phyloP scores from a whole-genome alignment of 1,140 invertebrate genomes.

The Anastatus disparis region DNA sequence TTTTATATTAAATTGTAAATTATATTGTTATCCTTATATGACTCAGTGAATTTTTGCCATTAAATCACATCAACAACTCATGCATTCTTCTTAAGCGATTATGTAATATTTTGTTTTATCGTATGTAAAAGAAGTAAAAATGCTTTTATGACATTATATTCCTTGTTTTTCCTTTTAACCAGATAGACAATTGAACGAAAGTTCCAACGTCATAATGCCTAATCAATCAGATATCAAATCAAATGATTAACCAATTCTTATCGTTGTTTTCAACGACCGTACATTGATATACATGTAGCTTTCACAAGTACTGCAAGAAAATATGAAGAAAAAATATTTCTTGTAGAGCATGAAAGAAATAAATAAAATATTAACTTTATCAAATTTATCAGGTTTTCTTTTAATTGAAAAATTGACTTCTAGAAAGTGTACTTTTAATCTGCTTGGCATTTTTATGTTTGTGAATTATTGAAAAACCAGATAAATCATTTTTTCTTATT shows the following conservation, averaged over 20 bases:
- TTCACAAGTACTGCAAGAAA: not conserved
- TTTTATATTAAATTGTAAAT: no score
- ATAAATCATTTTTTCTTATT: no score
- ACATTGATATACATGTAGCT: not conserved
- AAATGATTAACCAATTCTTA: not conserved
- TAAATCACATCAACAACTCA: not conserved
- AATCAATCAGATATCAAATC: constrained; percentile 19
- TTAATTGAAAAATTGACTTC: no score
- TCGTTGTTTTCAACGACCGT: not conserved
- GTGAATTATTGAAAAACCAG: no score
- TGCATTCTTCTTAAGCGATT: not conserved
- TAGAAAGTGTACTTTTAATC: no score
- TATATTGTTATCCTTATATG: no score
- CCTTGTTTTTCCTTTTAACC: not conserved
- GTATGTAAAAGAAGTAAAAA: no score
- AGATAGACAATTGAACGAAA: not conserved
- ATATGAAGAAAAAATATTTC: not conserved
- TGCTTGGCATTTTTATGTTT: no score
- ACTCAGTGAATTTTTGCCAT: not conserved
- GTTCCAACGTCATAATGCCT: constrained; percentile 3
- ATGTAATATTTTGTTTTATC: no score
- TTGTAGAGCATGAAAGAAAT: not conserved
- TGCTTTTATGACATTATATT: not conserved
- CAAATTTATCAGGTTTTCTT: no score
- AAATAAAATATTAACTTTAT: no score